Percentiles rank a stretch among this genome's conserved stretches.
Evolutionary conservation across 1,140 invertebrate genomes (phyloP).

Genomic region (Calephelis virginiensis): DNA sequence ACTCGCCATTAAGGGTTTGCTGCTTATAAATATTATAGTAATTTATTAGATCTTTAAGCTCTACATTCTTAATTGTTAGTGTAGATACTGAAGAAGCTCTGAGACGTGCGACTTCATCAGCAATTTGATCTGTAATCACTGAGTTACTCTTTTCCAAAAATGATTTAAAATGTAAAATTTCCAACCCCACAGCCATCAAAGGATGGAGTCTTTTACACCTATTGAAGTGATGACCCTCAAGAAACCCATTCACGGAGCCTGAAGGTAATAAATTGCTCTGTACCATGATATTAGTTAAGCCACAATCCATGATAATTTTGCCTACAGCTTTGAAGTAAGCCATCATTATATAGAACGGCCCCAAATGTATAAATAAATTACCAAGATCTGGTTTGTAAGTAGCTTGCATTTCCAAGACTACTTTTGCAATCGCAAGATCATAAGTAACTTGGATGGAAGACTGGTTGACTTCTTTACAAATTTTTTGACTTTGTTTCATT

Average conservation of each 20-base stretch:
- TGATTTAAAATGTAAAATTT: slow-evolving; percentile 64
- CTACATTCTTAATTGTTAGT: slow-evolving; percentile 32
- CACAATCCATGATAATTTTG: slow-evolving; percentile 67
- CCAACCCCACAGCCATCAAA: slow-evolving; percentile 55
- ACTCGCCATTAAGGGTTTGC: slow-evolving; percentile 29
- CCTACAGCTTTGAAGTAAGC: slow-evolving; percentile 74
- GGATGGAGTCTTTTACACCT: slow-evolving; percentile 72
- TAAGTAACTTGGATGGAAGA: slow-evolving; percentile 48
- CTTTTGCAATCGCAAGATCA: slow-evolving; percentile 62
- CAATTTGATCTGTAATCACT: slow-evolving; percentile 20
- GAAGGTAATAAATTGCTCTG: slow-evolving; percentile 58
- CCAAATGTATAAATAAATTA: slow-evolving; percentile 73
- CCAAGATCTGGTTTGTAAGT: slow-evolving; percentile 48
- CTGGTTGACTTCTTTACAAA: slow-evolving; percentile 29
- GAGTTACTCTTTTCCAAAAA: slow-evolving; percentile 38
- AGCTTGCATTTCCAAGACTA: slow-evolving; percentile 55
- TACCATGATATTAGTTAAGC: slow-evolving; percentile 60
- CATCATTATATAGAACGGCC: slow-evolving; percentile 73
- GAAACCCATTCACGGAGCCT: slow-evolving; percentile 68
- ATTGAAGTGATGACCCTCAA: slow-evolving; percentile 72
- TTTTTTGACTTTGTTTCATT: slow-evolving; percentile 40
- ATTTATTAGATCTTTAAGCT: slow-evolving; percentile 28
- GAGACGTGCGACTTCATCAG: slow-evolving; percentile 23
- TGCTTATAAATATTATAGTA: slow-evolving; percentile 26
- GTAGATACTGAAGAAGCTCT: slow-evolving; percentile 24